phyloP scores from a whole-genome alignment of 2,888 invertebrate genomes.

The Nymphalis urticae region DNA sequence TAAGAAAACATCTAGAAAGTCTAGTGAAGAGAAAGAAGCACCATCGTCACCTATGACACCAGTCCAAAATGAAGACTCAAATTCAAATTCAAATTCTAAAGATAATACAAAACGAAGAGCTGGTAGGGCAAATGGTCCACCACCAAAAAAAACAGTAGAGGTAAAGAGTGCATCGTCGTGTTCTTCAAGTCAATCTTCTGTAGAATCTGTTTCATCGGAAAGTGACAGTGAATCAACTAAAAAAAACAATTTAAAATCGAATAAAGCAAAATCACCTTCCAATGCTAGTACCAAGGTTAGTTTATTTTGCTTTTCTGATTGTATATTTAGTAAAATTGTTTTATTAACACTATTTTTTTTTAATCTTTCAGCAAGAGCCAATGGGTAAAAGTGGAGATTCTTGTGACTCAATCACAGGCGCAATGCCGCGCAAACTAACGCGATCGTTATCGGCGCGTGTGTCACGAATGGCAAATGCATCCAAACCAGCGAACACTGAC shows the following conservation, averaged over 20 bases:
- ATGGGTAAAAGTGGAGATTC: constrained; percentile 60
- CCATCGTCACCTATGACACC: constrained; percentile 51
- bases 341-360: neutral
- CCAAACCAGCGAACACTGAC: constrained; percentile 81
- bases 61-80: constrained; percentile 63
- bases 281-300: constrained; percentile 54
- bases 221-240: constrained; percentile 71
- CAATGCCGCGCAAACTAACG: constrained; percentile 84
- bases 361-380: constrained; percentile 52
- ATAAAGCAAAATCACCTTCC: constrained; percentile 65
- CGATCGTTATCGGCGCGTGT: constrained; percentile 86
- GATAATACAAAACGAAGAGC: constrained; percentile 66
- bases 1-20: constrained; percentile 64
- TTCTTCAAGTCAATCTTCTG: constrained; percentile 72
- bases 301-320: neutral
- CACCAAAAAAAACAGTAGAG: constrained; percentile 68
- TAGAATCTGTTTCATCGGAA: constrained; percentile 72
- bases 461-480: constrained; percentile 82
- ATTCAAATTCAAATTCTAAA: constrained; percentile 55
- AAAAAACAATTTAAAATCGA: constrained; percentile 61
- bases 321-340: neutral
- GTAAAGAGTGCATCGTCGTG: constrained; percentile 72
- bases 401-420: constrained; percentile 54
- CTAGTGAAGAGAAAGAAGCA: constrained; percentile 65
- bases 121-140: constrained; percentile 65